Percentiles rank a stretch among this genome's conserved stretches.
Conservation (phyloP, 2,797 vertebrate genomes). For the Siniperca obscura region DNA sequence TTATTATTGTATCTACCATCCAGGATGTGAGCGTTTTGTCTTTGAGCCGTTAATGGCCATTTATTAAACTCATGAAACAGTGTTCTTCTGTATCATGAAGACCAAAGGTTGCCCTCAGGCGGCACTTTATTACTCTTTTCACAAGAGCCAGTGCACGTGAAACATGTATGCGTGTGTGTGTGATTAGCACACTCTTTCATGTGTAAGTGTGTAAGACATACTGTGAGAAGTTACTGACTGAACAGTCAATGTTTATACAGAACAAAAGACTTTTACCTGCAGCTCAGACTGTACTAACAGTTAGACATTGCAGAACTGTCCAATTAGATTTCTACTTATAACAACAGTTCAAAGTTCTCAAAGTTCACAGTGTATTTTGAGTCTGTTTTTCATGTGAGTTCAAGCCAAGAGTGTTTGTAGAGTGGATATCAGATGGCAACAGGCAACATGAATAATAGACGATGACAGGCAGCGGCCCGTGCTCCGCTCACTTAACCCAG, state of each 20-base stretch:
- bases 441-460: conserved; percentile 78
- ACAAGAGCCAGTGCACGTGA: background rate
- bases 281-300: background rate
- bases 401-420: conserved; percentile 16
- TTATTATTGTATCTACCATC: background rate
- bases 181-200: conserved; percentile 19
- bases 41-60: conserved; percentile 50
- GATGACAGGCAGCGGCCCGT: conserved; percentile 65
- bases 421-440: conserved; percentile 57
- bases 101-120: conserved; percentile 55
- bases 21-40: conserved; percentile 21
- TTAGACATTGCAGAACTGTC: background rate
- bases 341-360: conserved; percentile 1
- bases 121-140: conserved; percentile 33
- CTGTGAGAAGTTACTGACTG: background rate
- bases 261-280: background rate
- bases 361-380: background rate
- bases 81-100: conserved; percentile 26
- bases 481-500: conserved; percentile 62
- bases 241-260: background rate
- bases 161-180: conserved; percentile 6
- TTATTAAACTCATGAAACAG: conserved; percentile 51
- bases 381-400: conserved; percentile 20
- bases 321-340: background rate
- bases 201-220: background rate